Evolutionary conservation across 2,797 vertebrate genomes (phyloP).

Genomic region (Antrozous pallidus): DNA sequence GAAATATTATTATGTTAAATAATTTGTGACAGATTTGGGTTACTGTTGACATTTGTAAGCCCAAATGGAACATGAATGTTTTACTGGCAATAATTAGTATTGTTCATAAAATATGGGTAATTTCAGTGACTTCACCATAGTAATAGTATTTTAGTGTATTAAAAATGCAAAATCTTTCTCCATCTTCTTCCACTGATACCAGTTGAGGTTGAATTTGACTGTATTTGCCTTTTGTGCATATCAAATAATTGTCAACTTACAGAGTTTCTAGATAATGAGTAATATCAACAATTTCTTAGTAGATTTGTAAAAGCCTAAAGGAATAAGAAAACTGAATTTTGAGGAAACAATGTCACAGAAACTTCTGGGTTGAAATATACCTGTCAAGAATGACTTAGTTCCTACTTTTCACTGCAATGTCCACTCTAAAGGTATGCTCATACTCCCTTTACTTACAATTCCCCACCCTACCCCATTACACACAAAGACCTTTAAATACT

Average conservation of each 20-base stretch:
- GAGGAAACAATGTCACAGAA: neutral
- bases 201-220: neutral
- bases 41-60: constrained; percentile 14
- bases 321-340: neutral
- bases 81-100: neutral
- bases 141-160: neutral
- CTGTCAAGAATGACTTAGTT: neutral
- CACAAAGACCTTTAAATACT: neutral
- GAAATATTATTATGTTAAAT: constrained; percentile 19
- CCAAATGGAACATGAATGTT: neutral
- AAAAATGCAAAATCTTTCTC: neutral
- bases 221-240: neutral
- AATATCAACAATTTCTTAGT: neutral
- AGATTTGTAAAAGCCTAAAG: neutral
- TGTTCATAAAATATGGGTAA: constrained; percentile 27
- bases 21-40: constrained; percentile 19
- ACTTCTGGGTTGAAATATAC: neutral
- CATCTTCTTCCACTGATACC: neutral
- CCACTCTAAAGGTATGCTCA: neutral
- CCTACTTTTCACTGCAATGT: neutral
- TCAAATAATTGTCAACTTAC: neutral
- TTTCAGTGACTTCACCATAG: constrained; percentile 5
- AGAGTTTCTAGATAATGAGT: neutral
- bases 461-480: accelerated
- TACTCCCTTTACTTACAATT: neutral